Evolutionary conservation across 2,888 invertebrate species (phyloP), one percentile per base, ranked within the genome.

Genomic region (Parnassius glacialis): DNA sequence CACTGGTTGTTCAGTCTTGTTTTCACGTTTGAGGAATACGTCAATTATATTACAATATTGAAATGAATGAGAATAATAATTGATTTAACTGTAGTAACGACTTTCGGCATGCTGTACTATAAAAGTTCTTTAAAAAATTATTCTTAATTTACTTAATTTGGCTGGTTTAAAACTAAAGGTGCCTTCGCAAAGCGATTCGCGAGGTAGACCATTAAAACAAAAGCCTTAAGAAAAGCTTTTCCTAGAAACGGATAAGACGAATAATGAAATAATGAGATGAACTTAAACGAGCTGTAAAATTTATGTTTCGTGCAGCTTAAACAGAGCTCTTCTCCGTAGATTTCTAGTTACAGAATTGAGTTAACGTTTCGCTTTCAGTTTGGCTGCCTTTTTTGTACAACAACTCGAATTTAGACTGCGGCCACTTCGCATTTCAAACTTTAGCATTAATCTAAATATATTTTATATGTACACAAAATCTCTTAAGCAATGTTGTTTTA

Each of bases 211-310:
- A 47, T 52, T 59, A 59, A 64, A 64, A 60, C 59, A 64, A 64
- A 64, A 59, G 52, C 56, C 56, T 56, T 47, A 55, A 64, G 64
- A 60, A 70, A 71, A 74, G 72, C 71, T 75, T 71, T 58, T 70
- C 61, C 71, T 67, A 68, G 69, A 70, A 76, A 73, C 74, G 79
- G 80, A 83, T 84, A 87, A 81, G 78, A 70, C 76, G 76, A 75
- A 77, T 87, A 87, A 88, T 87, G 81, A 87, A 87, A 87, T 88
- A 89, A 88, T 89, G 85, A 88, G 85, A 81, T 83, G 79, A 88
- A 84, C 84, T 87, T 84, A 82, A 89, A 86, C 85, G 83, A 87
- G 85, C 89, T 86, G 84, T 83, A 79, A 85, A 90, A 88, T 87
- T 83, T 87, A 87, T 87, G 85, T 89, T 88, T 88, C 82, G 83